These are phyloP conservation scores for Bolinopsis microptera DNA, from an alignment of 37 sponge, comb jelly and placozoan genomes.

Conservation along the genomic window DNA sequence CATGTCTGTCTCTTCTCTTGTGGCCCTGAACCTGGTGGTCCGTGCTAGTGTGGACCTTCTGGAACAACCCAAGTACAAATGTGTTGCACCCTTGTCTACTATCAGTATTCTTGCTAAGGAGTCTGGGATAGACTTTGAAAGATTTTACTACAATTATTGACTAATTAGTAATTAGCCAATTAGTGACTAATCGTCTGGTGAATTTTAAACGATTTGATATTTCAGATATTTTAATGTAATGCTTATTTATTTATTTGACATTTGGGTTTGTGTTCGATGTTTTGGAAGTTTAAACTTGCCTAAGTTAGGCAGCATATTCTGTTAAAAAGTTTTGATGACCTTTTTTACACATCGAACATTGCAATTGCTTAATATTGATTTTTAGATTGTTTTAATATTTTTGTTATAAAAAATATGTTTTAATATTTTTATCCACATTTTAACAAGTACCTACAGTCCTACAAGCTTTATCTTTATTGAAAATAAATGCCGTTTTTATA, in stretches of 20 bases:
- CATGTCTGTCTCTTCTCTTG: constrained; percentile 13
- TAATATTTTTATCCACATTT: no score
- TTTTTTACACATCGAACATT: no score
- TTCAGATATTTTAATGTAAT: neutral
- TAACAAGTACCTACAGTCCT: no score
- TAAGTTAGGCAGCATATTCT: no score
- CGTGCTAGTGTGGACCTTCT: constrained; percentile 51
- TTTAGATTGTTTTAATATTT: no score
- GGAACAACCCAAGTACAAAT: constrained; percentile 62
- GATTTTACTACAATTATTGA: constrained; percentile 53
- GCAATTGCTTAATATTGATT: no score
- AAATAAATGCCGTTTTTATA: no score
- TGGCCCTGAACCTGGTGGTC: constrained; percentile 2
- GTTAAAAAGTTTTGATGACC: no score
- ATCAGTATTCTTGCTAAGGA: constrained; percentile 9
- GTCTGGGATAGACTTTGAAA: constrained; percentile 23
- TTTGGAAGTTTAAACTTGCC: neutral
- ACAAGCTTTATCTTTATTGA: no score
- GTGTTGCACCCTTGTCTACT: constrained; percentile 12
- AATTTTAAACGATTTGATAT: neutral
- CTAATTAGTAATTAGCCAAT: no score
- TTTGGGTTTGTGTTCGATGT: neutral
- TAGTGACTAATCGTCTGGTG: no score
- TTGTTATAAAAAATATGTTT: no score
- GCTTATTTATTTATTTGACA: neutral